Conservation (phyloP, 1,140 invertebrate species). For the Ectropis grisescens region DNA sequence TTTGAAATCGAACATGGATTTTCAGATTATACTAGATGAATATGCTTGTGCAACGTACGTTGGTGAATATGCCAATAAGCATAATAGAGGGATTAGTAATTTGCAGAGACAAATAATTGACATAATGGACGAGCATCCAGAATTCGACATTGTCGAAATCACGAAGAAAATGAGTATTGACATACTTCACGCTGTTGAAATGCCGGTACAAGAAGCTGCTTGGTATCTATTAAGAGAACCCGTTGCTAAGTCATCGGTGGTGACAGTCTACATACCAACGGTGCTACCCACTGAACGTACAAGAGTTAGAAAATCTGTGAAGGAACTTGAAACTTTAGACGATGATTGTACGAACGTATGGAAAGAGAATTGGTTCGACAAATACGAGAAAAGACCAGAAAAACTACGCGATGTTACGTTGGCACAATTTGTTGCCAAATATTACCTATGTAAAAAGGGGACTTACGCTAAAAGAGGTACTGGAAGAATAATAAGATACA, state of each 20-base stretch:
- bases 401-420: constrained; percentile 5
- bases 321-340: constrained; percentile 3
- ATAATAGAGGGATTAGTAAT: constrained; percentile 14
- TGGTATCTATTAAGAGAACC: constrained; percentile 19
- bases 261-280: constrained; percentile 10
- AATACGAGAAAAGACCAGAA: constrained; percentile 16
- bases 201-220: constrained; percentile 16
- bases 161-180: constrained; percentile 16
- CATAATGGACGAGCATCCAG: constrained; percentile 15
- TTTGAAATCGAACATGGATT: constrained; percentile 17
- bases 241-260: constrained; percentile 6
- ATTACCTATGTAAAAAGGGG: constrained; percentile 7
- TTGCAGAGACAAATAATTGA: constrained; percentile 18
- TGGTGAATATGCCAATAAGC: constrained; percentile 17
- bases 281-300: constrained; percentile 3
- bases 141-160: constrained; percentile 15
- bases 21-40: constrained; percentile 17
- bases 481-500: constrained; percentile 6
- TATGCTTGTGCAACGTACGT: constrained; percentile 17
- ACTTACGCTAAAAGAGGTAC: constrained; percentile 1
- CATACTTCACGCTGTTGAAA: constrained; percentile 12
- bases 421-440: constrained; percentile 15
- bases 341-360: constrained; percentile 9
- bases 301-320: constrained; percentile 7
- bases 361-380: constrained; percentile 16